phyloP scores from a whole-genome alignment of 2,888 invertebrate species.

The Drosophila ustulata region DNA sequence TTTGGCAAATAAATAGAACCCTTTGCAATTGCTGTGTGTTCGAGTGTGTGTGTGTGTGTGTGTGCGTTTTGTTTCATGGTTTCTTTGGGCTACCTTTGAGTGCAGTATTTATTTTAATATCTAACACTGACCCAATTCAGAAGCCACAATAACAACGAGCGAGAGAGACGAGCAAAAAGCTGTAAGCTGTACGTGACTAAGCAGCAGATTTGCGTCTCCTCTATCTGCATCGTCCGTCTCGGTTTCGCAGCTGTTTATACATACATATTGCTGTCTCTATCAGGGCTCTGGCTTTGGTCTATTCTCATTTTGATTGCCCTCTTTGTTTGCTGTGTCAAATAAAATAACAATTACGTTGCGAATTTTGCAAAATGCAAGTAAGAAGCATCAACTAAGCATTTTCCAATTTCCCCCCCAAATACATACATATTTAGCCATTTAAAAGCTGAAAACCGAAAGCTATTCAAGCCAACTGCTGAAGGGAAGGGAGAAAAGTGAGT shows the following conservation, averaged over 20 bases:
- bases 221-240: conserved; percentile 1
- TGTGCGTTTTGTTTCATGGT: conserved; percentile 5
- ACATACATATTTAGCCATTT: conserved; percentile 57
- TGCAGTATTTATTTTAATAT: conserved; percentile 53
- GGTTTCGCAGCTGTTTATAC: neutral
- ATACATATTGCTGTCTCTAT: neutral
- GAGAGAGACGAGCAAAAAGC: conserved; percentile 6
- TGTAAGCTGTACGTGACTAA: conserved; percentile 60
- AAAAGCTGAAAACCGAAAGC: conserved; percentile 38
- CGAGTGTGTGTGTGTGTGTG: too few species aligned
- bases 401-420: conserved; percentile 54
- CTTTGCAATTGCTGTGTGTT: conserved; percentile 15
- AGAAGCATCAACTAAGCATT: conserved; percentile 48
- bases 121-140: conserved; percentile 60
- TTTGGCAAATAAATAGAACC: conserved; percentile 38
- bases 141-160: conserved; percentile 24
- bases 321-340: conserved; percentile 56
- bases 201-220: conserved; percentile 50
- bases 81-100: conserved; percentile 40
- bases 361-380: conserved; percentile 44
- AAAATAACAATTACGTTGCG: conserved; percentile 67
- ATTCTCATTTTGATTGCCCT: conserved; percentile 29
- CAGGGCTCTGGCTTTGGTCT: neutral
- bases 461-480: conserved; percentile 1
- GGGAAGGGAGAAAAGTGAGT: neutral